Evolutionary conservation across 2,797 vertebrate species (phyloP), one percentile per base, ranked within the genome.

Genomic region (Gouania willdenowi): DNA sequence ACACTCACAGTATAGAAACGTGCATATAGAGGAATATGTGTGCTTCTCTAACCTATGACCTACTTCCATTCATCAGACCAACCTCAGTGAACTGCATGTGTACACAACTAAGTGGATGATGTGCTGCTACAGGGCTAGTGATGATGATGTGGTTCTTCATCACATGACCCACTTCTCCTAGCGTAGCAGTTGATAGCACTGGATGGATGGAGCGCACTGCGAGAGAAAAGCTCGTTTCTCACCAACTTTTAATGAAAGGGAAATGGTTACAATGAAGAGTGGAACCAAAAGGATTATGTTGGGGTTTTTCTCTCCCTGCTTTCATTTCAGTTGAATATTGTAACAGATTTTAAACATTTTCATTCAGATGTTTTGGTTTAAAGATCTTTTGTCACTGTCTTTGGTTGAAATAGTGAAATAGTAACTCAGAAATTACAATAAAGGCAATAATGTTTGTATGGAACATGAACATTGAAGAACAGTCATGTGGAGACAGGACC

Each of bases 131-230:
- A 50, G 71, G 71, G 26, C 27, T 1, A 30, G 28, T 12, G 39
- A 58, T 60, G 34, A 62, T 57, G 66, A 72, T 64, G 0, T 52
- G 54, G 29, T 41, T 37, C 60, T 37, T 36, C 64, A 54, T 61
- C 53, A 48, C 66, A 51, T 74, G 75, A 79, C 73, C 70, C 45
- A 77, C 55, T 80, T 80, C 50, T 73, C 31, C 6, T 33, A 42
- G 57, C 66, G 41, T 39, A 47, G 23, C 20, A 56, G 46, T 14
- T 10, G n/a, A n/a, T n/a, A n/a, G n/a, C n/a, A n/a, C n/a, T n/a
- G 40, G 39, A 42, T 51, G 38, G 26, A 49, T 36, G 26, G 55
- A 30, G 19, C 44, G 11, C 29, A 8, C 11, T 11, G 29, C 41
- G 14, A 37, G 41, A 8, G 10, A 5, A 24, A 41, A 5, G 15